These are phyloP conservation scores for Chaetorhynchus papuensis DNA, from an alignment of 2,113 vertebrate genomes.

Conservation along the genomic window DNA sequence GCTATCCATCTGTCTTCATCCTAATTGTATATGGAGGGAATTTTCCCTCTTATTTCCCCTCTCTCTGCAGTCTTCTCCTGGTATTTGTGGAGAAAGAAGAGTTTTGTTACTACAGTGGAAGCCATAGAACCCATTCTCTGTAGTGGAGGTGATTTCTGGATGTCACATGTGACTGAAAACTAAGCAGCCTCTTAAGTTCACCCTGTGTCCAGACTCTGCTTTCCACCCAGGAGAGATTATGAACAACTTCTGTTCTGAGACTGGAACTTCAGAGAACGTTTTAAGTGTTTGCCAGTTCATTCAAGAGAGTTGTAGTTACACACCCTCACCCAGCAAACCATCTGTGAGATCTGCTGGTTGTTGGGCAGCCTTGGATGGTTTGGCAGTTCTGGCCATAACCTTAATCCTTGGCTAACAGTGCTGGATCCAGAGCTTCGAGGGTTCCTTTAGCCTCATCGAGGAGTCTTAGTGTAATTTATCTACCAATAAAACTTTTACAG, in stretches of 20 bases:
- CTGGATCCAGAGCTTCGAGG: neutral
- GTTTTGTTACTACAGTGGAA: neutral
- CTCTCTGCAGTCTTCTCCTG: neutral
- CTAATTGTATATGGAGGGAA: neutral
- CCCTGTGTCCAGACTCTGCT: neutral
- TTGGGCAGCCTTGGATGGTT: neutral
- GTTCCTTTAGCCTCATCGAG: neutral
- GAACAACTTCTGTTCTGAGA: neutral
- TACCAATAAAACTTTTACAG: neutral
- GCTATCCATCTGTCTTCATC: neutral
- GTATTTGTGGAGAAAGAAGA: neutral
- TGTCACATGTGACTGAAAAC: neutral
- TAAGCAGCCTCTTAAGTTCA: neutral
- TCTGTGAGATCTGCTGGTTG: neutral
- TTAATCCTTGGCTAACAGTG: neutral
- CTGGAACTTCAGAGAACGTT: neutral
- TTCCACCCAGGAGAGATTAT: neutral
- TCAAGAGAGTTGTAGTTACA: neutral
- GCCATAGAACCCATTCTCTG: rapidly evolving
- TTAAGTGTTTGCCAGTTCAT: neutral
- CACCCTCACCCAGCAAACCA: neutral
- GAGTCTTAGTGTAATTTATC: neutral
- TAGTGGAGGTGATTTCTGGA: neutral
- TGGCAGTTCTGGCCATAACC: neutral
- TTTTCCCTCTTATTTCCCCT: neutral